Base-by-base conservation (phyloP, 2,888 invertebrate species). In the Hylaea fasciaria region DNA sequence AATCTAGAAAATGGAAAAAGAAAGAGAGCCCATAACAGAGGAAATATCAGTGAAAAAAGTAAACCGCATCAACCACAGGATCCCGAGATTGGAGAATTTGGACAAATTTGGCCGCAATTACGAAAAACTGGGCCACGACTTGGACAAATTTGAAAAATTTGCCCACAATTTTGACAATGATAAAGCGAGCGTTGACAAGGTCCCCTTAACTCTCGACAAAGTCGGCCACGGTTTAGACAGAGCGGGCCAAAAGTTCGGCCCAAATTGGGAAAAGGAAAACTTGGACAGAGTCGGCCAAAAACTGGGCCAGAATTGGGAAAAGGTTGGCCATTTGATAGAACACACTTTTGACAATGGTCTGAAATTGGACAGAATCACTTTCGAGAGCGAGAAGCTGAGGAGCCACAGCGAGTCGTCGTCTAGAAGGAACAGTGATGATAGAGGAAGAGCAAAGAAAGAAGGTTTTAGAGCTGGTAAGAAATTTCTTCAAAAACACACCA, bases 381-480 rank as follows among this genome's bases (percentile, higher is more conserved):
- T 80, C 66, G 91, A 91, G 66, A 89, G 85, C 57, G 91, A 91
- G 57, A 81, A 78, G 9, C 58, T 86, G 32, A 85, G 73, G 28
- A 87, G 84, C 62, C 85, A 83, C 0, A 91, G 91, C 57, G 89
- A 86, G 41, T 64, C 76, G 1, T 91, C 91, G 52, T 91, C 90
- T 43, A 85, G 91, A 72, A 83, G 91, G 43, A 90, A 92, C 51
- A 91, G 90, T 29, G 84, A 89, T 62, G 88, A 90, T 62, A 84
- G 73, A 0, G 85, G 85, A 0, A 74, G 85, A 62, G 77, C 79
- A 1, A 82, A 70, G 46, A 81, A 71, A 53, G 89, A 87, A 11
- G 76, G 73, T 0, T 72, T 85, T 44, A 79, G 89, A 71, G 70
- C 74, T 65, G 87, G 90, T 90, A 69, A 66, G 70, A 35, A 22